Evolutionary conservation across 2,797 vertebrate genomes (phyloP).

Genomic region (Danionella dracula): DNA sequence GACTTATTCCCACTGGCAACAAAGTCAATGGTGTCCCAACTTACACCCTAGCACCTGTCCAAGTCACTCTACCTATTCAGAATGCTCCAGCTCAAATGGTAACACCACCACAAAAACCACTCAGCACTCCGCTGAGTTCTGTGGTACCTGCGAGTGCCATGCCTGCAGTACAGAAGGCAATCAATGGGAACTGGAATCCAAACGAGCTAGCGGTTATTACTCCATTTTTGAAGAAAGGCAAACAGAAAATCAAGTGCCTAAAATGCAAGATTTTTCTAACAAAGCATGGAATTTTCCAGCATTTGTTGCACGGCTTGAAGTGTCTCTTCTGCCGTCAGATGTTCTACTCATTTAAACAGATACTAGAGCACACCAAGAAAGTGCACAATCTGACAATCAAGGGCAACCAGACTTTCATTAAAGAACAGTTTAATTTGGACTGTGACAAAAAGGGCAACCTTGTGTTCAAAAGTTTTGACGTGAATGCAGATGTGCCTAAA

Average conservation of each 20-base stretch:
- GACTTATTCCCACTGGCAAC: constrained; percentile 80
- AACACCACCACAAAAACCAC: constrained; percentile 60
- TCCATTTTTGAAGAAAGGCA: constrained; percentile 72
- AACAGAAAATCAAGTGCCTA: constrained; percentile 70
- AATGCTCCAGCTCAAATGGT: constrained; percentile 57
- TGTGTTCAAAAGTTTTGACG: constrained; percentile 73
- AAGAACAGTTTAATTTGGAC: constrained; percentile 68
- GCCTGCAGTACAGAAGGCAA: constrained; percentile 11
- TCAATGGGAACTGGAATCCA: constrained; percentile 33
- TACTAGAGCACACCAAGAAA: constrained; percentile 70
- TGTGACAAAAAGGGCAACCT: constrained; percentile 67
- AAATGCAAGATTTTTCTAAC: constrained; percentile 72
- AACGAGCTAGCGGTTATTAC: constrained; percentile 70
- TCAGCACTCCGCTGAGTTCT: constrained; percentile 36
- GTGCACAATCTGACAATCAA: constrained; percentile 69
- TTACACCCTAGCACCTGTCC: constrained; percentile 77
- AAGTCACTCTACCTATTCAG: constrained; percentile 70
- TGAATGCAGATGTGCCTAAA: constrained; percentile 68
- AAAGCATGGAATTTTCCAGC: constrained; percentile 74
- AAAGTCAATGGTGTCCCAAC: constrained; percentile 83
- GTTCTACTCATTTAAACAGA: constrained; percentile 77
- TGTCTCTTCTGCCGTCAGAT: constrained; percentile 79
- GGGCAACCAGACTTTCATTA: constrained; percentile 66
- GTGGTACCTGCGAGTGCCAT: constrained; percentile 10
- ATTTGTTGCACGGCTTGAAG: constrained; percentile 78